Conservation (phyloP, 2,113 vertebrate species). For the Motacilla alba region DNA sequence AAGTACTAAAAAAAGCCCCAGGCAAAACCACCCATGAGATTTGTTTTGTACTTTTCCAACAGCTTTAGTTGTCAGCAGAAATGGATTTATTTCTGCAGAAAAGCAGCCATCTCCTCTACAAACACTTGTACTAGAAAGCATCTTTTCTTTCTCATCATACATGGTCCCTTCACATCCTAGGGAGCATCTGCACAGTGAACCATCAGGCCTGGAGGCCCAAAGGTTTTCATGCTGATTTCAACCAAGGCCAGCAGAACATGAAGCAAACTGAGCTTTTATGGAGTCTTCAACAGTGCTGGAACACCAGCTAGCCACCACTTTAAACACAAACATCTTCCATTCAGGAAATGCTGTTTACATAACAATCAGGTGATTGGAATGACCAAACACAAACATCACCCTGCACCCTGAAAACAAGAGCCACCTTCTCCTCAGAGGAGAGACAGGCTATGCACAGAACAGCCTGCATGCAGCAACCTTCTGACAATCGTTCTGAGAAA, state of each 20-base stretch:
- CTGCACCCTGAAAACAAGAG: neutral
- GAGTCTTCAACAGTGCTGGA: neutral
- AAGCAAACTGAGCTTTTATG: neutral
- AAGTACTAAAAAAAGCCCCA: neutral
- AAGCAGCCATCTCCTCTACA: neutral
- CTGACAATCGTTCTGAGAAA: neutral
- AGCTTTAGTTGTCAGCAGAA: neutral
- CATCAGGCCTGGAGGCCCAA: neutral
- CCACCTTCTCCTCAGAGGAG: neutral
- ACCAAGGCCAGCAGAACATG: neutral
- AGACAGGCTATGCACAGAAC: neutral
- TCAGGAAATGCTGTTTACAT: neutral
- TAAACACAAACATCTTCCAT: neutral
- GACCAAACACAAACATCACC: neutral
- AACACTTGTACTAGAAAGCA: neutral
- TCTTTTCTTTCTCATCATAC: neutral
- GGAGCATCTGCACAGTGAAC: neutral
- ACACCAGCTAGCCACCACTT: neutral
- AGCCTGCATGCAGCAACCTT: neutral
- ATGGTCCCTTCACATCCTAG: neutral
- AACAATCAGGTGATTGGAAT: neutral
- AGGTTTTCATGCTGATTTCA: neutral
- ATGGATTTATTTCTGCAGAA: neutral
- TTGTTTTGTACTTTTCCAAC: neutral
- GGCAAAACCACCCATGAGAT: neutral